These are phyloP conservation scores for Aphyosemion australe DNA, from an alignment of 2,113 vertebrate species.

Conservation along the genomic window DNA sequence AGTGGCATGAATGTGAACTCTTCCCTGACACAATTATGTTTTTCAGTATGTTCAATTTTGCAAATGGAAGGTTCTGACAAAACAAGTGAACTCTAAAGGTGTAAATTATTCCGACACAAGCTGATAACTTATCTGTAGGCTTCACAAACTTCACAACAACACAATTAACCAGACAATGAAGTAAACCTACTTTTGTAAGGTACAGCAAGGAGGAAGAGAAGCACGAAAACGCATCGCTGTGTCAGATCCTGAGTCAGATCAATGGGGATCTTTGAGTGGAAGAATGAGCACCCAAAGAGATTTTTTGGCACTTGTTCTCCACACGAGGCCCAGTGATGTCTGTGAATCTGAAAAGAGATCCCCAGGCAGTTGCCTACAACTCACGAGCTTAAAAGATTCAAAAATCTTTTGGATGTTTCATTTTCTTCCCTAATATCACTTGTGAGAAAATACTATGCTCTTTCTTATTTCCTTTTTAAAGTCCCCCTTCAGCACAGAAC, in stretches of 20 bases:
- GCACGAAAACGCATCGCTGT: neutral
- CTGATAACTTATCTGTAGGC: too few species aligned
- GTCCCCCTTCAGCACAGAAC: neutral
- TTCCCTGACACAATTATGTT: too few species aligned
- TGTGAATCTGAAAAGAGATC: slow-evolving; percentile 18
- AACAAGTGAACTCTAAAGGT: too few species aligned
- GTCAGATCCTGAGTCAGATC: slow-evolving; percentile 34
- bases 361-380: slow-evolving; percentile 27
- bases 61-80: too few species aligned
- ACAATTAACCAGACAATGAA: slow-evolving; percentile 60
- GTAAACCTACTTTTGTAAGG: slow-evolving; percentile 23
- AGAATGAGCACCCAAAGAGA: slow-evolving; percentile 34
- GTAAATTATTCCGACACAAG: too few species aligned
- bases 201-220: slow-evolving; percentile 20
- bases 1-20: too few species aligned
- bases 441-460: slow-evolving; percentile 5
- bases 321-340: slow-evolving; percentile 38
- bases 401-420: slow-evolving; percentile 24
- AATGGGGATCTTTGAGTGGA: slow-evolving; percentile 15
- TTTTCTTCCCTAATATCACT: slow-evolving; percentile 11
- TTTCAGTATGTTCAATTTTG: too few species aligned
- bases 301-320: slow-evolving; percentile 36
- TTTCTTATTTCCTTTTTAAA: neutral
- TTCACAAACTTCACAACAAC: slow-evolving; percentile 51
- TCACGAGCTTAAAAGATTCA: slow-evolving; percentile 9